Percentiles rank a stretch among this genome's conserved stretches.
Conservation (phyloP, 2,113 vertebrate species). For the Tyrannus savana region DNA sequence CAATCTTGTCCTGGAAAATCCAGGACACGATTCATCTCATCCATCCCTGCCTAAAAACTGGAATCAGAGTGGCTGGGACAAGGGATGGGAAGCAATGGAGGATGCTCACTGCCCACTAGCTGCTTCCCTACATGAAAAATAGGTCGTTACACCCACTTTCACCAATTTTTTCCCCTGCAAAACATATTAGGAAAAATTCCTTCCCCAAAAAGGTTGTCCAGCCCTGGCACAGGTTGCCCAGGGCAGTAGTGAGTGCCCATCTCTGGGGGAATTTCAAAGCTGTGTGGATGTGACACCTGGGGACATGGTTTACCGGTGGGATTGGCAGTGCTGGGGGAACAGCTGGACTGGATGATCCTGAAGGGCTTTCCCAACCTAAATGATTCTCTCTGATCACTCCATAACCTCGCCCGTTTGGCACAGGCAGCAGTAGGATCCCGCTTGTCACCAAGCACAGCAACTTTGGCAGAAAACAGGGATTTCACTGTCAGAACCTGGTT, state of each 20-base stretch:
- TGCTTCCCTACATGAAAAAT: not conserved
- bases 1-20: not conserved
- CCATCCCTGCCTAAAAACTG: not conserved
- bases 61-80: not conserved
- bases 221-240: not conserved
- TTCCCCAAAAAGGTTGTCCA: not conserved
- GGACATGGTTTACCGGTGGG: not conserved
- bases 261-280: not conserved
- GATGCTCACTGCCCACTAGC: not conserved
- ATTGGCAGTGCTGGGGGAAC: not conserved
- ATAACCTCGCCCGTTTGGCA: rapidly evolving
- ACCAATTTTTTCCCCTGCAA: not conserved
- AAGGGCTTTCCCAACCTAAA: not conserved
- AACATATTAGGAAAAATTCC: not conserved
- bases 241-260: not conserved
- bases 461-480: not conserved
- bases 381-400: not conserved
- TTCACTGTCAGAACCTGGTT: conserved; percentile 46
- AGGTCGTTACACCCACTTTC: not conserved
- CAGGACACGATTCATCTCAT: not conserved
- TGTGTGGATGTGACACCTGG: not conserved
- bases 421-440: not conserved
- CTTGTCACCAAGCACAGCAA: not conserved
- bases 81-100: rapidly evolving
- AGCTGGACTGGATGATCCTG: not conserved